Percentiles rank a stretch among this genome's conserved stretches.
Evolutionary conservation across 1,140 invertebrate species (phyloP).

Genomic region (Cydia strobilella): DNA sequence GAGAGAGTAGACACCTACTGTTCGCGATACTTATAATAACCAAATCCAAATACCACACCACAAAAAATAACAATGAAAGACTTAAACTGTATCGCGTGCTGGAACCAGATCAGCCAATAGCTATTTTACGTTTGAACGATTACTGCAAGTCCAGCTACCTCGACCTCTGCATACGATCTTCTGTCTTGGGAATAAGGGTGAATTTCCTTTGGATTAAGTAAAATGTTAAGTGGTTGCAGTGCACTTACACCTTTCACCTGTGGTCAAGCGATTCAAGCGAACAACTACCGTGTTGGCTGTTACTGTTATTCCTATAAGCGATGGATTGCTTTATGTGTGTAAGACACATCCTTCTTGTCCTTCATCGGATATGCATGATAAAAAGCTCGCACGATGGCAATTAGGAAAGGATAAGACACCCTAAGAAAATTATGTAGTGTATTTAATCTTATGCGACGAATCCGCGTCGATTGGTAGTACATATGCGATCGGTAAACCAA

Average conservation of each 20-base stretch:
- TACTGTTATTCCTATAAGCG: background rate
- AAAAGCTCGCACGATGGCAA: no score
- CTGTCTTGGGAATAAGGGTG: background rate
- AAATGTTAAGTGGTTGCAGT: slow-evolving; percentile 9
- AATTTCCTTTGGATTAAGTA: slow-evolving; percentile 4
- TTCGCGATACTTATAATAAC: background rate
- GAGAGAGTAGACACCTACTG: background rate
- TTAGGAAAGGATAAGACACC: no score
- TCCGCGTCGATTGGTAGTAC: no score
- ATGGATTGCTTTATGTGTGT: background rate
- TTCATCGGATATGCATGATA: no score
- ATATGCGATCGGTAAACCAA: no score
- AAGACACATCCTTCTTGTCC: background rate
- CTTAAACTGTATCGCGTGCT: slow-evolving; percentile 28
- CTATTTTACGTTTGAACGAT: slow-evolving; percentile 6
- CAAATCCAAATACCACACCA: slow-evolving; percentile 1
- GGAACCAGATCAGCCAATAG: slow-evolving; percentile 20
- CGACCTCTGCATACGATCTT: background rate
- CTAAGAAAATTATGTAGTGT: no score
- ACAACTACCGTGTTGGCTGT: slow-evolving; percentile 34
- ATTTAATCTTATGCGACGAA: no score
- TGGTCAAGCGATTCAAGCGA: slow-evolving; percentile 43
- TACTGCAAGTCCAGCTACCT: background rate
- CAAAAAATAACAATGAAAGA: slow-evolving; percentile 25
- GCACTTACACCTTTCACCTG: slow-evolving; percentile 45